Base-by-base conservation (phyloP, 2,888 invertebrate species). In the Fissipunctia ypsillon region DNA sequence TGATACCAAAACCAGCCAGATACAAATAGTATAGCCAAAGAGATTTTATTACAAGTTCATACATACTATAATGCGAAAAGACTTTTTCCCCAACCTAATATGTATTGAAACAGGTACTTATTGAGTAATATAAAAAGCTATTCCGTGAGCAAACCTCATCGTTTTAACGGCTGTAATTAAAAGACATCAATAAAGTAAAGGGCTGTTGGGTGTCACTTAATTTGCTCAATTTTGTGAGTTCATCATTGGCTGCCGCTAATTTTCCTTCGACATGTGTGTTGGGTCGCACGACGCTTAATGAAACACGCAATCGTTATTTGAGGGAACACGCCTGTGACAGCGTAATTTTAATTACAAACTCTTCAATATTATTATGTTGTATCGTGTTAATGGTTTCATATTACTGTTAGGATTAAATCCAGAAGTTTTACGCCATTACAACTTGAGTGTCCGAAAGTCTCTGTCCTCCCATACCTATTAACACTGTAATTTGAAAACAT, bases 201-300 rank as follows among this genome's bases (percentile, higher is more conserved):
- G 73, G 81, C 82, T 86, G 86, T 87, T 65, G 50, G 85, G 88
- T 88, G 87, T 88, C 88, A 89, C 89, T 91, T 90, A 90, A 91
- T 91, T 90, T 89, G 86, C 88, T 86, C 84, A 87, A 88, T 90
- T 89, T 89, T 88, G 84, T 85, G 88, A 88, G 87, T 87, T 85
- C 87, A 88, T 88, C 88, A 88, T 64, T 80, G 66, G 71, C 59
- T 84, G 79, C 88, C 89, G 89, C 88, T 91, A 91, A 91, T 91
- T 91, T 92, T 86, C 81, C 73, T 77, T 75, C 81, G 80, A 82
- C 91, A 91, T 81, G 84, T 81, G 84, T 89, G 91, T 82, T 78
- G 63, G 83, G 88, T 92, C 93, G 73, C 92, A 92, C 91, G 90
- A 83, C 75, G 90, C 86, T 92, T 91, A 89, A 78, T 83, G 77